Evolutionary conservation across 2,888 invertebrate species (phyloP).

Genomic region (Lepidonotus clava): DNA sequence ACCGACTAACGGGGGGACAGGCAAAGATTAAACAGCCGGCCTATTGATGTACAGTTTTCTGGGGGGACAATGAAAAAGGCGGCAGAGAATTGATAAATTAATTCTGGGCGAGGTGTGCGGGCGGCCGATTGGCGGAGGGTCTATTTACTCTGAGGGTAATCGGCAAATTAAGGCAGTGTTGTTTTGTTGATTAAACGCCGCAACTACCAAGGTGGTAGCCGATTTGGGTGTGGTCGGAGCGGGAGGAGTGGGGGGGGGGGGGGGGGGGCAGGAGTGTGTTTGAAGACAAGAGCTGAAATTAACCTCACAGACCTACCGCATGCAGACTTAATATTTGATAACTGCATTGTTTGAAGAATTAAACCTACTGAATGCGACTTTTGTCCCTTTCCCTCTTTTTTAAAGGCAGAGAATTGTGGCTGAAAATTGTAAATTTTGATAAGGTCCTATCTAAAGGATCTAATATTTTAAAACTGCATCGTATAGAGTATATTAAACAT

Average conservation of each 20-base stretch:
- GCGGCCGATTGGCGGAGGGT: conserved; percentile 6
- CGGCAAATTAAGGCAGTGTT: background rate
- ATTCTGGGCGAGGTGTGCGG: conserved; percentile 27
- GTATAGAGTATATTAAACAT: too few species aligned
- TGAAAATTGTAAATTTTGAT: too few species aligned
- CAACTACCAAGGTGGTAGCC: too few species aligned
- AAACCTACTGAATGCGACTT: too few species aligned
- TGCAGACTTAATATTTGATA: too few species aligned
- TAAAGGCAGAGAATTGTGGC: too few species aligned
- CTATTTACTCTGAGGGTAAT: conserved; percentile 11
- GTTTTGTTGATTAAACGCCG: conserved; percentile 5
- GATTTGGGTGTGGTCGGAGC: background rate
- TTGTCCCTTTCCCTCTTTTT: too few species aligned
- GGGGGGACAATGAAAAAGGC: conserved; percentile 22
- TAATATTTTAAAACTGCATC: too few species aligned
- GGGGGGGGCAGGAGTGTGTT: background rate
- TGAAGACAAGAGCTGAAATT: background rate
- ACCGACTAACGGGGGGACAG: background rate
- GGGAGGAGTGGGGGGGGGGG: background rate
- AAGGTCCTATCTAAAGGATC: too few species aligned
- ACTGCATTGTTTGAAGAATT: too few species aligned
- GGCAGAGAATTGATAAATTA: conserved; percentile 22
- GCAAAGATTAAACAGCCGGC: conserved; percentile 23
- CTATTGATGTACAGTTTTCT: too few species aligned
- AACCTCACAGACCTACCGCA: too few species aligned